Conservation (phyloP, 2,888 invertebrate genomes). For the Drosophila atroscutellata region DNA sequence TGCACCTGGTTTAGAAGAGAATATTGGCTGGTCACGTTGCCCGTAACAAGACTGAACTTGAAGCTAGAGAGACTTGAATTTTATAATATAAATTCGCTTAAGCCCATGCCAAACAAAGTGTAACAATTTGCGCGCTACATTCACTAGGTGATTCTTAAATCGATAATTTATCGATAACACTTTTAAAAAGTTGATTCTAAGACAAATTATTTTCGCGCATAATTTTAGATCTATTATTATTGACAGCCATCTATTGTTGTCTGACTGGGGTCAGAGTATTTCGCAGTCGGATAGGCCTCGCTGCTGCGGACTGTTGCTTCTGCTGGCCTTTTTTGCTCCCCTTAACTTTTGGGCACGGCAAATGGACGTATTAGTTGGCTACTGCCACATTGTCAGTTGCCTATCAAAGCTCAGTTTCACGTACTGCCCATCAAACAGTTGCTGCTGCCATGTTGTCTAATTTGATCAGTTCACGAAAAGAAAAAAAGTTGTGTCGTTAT, state of each 20-base stretch:
- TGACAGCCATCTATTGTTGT: slow-evolving; percentile 1
- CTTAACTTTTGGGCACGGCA: slow-evolving; percentile 5
- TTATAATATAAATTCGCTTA: too few relatives aligned
- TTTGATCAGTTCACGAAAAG: slow-evolving; percentile 18
- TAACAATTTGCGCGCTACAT: neutral
- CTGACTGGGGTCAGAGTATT: neutral
- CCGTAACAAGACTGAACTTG: neutral
- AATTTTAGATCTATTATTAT: too few relatives aligned
- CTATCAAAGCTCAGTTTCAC: slow-evolving; percentile 43
- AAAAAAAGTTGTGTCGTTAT: slow-evolving; percentile 23
- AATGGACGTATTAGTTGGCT: slow-evolving; percentile 16
- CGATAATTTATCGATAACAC: neutral
- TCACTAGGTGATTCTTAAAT: neutral
- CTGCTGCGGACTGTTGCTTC: neutral
- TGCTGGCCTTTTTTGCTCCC: slow-evolving; percentile 7
- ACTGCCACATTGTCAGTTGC: neutral
- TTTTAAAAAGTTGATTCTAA: neutral
- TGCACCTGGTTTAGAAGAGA: neutral
- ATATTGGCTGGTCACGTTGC: neutral
- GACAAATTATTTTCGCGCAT: neutral
- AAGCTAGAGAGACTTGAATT: too few relatives aligned
- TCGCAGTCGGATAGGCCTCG: neutral
- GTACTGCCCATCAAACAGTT: slow-evolving; percentile 52
- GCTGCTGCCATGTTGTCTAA: slow-evolving; percentile 27
- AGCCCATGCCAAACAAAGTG: neutral